phyloP scores from a whole-genome alignment of 2,888 invertebrate species.

The Trissolcus brochymenae region DNA sequence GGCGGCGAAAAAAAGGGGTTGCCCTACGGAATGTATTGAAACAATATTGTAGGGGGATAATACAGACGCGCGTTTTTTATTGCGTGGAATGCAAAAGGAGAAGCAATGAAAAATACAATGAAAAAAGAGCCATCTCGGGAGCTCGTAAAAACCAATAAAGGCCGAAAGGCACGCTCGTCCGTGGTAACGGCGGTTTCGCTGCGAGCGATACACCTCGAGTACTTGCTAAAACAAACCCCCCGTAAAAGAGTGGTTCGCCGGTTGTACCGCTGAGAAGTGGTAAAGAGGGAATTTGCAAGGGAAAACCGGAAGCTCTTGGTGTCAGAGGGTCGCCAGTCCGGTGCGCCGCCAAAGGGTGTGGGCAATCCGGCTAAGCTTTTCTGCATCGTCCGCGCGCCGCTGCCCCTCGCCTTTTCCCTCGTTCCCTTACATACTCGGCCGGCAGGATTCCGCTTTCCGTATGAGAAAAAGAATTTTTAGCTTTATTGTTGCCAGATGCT shows the following conservation, averaged over 20 bases:
- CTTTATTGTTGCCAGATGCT: constrained; percentile 59
- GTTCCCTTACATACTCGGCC: constrained; percentile 44
- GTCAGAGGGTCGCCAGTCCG: constrained; percentile 67
- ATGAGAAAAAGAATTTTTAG: constrained; percentile 58
- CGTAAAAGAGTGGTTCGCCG: constrained; percentile 67
- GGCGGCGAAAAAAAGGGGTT: constrained; percentile 18
- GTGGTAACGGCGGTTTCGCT: constrained; percentile 68
- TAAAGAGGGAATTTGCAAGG: constrained; percentile 74
- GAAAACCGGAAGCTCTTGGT: constrained; percentile 69
- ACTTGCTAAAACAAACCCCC: constrained; percentile 73
- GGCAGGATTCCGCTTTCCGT: constrained; percentile 55
- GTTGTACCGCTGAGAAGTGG: constrained; percentile 69
- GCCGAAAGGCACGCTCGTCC: constrained; percentile 68
- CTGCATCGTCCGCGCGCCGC: constrained; percentile 23
- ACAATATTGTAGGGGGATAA: constrained; percentile 51
- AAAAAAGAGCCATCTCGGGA: constrained; percentile 71
- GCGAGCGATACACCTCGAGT: constrained; percentile 65
- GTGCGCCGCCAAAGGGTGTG: constrained; percentile 48
- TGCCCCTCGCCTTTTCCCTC: constrained; percentile 18
- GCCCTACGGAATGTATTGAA: constrained; percentile 41
- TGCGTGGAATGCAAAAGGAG: constrained; percentile 41
- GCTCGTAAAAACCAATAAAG: constrained; percentile 74
- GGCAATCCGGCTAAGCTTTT: constrained; percentile 52
- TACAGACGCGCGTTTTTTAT: constrained; percentile 53
- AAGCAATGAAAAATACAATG: constrained; percentile 50